These are phyloP conservation scores for Ptychodera flava DNA, from an alignment of 35 echinoderm and acorn worm species.

Conservation along the genomic window DNA sequence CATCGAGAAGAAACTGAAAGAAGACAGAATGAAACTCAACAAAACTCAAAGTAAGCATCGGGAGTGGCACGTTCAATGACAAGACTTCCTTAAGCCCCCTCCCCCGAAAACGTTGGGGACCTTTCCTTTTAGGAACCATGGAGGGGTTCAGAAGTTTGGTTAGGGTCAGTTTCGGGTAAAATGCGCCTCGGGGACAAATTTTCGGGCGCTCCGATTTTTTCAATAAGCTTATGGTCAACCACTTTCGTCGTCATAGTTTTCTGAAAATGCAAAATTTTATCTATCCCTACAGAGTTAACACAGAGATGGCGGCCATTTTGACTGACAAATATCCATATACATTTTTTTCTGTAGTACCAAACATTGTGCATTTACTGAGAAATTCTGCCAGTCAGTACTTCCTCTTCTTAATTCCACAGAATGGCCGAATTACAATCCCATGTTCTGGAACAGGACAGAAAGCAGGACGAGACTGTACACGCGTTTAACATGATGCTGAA, in stretches of 20 bases:
- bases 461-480: slow-evolving; percentile 87
- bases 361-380: background rate
- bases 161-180: too few relatives aligned
- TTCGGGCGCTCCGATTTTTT: too few relatives aligned
- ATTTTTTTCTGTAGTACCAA: background rate
- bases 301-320: background rate
- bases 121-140: too few relatives aligned
- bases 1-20: slow-evolving; percentile 86
- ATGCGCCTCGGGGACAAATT: too few relatives aligned
- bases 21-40: slow-evolving; percentile 70
- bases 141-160: too few relatives aligned
- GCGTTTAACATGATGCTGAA: slow-evolving; percentile 69
- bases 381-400: too few relatives aligned
- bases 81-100: background rate
- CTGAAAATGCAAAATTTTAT: background rate
- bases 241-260: background rate
- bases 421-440: slow-evolving; percentile 81
- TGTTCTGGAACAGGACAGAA: slow-evolving; percentile 71
- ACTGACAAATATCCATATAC: background rate
- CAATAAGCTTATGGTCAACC: too few relatives aligned
- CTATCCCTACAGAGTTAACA: too few relatives aligned
- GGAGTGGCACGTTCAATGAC: background rate
- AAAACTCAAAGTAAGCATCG: slow-evolving; percentile 38
- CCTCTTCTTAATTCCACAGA: slow-evolving; percentile 20
- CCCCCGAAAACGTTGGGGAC: too few relatives aligned